These are phyloP conservation scores for Micrastur ruficollis DNA, from an alignment of 2,797 vertebrate species.

Conservation along the genomic window DNA sequence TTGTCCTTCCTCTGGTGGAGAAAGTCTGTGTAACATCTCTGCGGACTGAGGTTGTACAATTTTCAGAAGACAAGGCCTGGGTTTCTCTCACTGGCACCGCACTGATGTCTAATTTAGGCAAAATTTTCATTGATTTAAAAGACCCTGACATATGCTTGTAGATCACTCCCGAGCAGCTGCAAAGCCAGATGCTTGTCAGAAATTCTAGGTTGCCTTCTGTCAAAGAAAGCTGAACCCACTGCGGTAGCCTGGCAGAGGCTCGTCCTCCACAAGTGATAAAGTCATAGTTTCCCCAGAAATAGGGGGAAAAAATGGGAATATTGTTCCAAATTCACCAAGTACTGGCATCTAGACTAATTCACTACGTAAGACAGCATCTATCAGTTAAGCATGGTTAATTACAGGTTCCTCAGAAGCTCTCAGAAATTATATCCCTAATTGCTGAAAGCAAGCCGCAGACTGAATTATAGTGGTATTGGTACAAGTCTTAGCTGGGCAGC, in stretches of 20 bases:
- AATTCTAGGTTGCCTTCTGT: not conserved
- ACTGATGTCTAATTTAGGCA: not conserved
- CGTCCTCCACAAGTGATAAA: not conserved
- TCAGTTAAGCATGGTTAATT: not conserved
- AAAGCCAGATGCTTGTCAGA: not conserved
- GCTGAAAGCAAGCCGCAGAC: not conserved
- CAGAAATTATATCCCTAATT: not conserved
- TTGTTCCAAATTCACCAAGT: not conserved
- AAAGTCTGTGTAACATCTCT: not conserved
- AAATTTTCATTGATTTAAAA: not conserved
- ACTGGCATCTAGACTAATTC: not conserved
- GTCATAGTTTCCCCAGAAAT: not conserved
- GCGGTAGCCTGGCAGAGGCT: not conserved
- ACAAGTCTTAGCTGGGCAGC: not conserved
- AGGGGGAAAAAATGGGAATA: not conserved
- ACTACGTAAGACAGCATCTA: not conserved
- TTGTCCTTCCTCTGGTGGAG: not conserved
- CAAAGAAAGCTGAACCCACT: not conserved
- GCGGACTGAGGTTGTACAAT: not conserved
- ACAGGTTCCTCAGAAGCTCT: not conserved
- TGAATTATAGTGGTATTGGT: not conserved
- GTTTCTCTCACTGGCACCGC: not conserved
- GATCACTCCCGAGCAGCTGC: not conserved
- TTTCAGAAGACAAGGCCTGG: not conserved
- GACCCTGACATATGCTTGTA: not conserved